Conservation (phyloP, 2,888 invertebrate genomes). For the Leptopilina myrica region DNA sequence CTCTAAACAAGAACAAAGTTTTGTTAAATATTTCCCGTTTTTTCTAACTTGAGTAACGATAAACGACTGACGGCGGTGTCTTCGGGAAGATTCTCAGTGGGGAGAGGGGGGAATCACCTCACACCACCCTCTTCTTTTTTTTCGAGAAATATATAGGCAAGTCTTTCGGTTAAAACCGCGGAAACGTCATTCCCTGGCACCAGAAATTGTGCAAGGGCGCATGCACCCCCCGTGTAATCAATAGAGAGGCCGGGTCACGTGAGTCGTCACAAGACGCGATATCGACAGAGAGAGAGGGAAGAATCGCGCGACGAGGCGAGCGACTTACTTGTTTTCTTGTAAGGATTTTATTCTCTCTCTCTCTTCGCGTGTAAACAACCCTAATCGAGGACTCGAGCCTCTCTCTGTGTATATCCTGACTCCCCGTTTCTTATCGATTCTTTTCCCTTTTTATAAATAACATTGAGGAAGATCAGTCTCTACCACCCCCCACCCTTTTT, state of each 20-base stretch:
- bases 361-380: conserved; percentile 54
- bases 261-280: conserved; percentile 55
- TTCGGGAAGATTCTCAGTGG: background rate
- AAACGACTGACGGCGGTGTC: conserved; percentile 27
- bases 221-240: conserved; percentile 71
- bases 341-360: conserved; percentile 48
- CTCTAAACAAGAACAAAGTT: background rate
- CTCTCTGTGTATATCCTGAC: conserved; percentile 1
- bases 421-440: background rate
- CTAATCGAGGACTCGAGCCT: conserved; percentile 39
- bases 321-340: conserved; percentile 52
- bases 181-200: conserved; percentile 57
- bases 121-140: conserved; percentile 29
- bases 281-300: conserved; percentile 43
- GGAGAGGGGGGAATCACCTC: background rate
- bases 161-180: conserved; percentile 44
- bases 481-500: no score
- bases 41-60: conserved; percentile 23
- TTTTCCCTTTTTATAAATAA: background rate
- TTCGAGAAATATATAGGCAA: conserved; percentile 44
- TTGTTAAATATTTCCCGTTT: background rate
- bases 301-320: conserved; percentile 31
- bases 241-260: conserved; percentile 72
- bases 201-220: conserved; percentile 69
- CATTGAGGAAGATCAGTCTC: conserved; percentile 7